These are phyloP conservation scores for Sus cebifrons DNA, from an alignment of 2,797 vertebrate genomes.

Conservation along the genomic window DNA sequence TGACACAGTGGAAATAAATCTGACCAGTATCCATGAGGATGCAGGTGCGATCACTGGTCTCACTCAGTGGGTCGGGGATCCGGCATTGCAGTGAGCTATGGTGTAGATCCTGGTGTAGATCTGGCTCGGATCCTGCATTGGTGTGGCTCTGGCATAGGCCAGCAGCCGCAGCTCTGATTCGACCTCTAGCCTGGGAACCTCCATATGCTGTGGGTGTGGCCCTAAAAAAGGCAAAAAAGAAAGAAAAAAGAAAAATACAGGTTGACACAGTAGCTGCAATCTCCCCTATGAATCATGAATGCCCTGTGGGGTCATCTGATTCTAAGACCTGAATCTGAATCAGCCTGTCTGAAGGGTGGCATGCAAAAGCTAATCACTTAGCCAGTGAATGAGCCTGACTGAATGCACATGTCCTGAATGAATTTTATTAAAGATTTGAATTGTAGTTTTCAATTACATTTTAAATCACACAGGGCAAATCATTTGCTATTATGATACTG, in stretches of 20 bases:
- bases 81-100: no score
- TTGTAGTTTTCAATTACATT: slow-evolving; percentile 15
- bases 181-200: no score
- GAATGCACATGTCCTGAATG: not conserved
- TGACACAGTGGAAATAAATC: no score
- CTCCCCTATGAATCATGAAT: not conserved
- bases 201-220: no score
- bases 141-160: no score
- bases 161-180: no score
- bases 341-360: not conserved
- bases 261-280: not conserved
- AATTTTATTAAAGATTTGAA: slow-evolving; percentile 26
- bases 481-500: not conserved
- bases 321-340: not conserved
- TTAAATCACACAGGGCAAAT: slow-evolving; percentile 58
- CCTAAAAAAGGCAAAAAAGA: no score
- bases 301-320: not conserved
- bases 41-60: no score
- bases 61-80: no score
- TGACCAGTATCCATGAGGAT: no score
- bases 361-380: not conserved
- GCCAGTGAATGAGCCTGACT: not conserved
- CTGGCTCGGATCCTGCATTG: no score
- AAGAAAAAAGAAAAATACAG: not conserved
- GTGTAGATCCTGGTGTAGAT: no score